Base-by-base conservation (phyloP, 2,888 invertebrate species). In the Norana najaformis region DNA sequence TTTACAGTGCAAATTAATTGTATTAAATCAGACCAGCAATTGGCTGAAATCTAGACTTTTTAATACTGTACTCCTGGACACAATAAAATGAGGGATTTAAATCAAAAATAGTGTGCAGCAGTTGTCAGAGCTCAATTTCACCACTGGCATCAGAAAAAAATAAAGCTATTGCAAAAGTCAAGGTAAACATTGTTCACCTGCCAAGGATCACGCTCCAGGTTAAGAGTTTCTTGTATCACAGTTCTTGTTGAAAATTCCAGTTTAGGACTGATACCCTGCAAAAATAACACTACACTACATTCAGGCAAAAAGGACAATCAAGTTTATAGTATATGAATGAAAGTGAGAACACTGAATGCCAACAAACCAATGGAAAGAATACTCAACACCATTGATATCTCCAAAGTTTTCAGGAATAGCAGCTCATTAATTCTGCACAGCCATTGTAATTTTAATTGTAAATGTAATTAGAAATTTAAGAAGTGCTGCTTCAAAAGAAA, bases 241-340 rank as follows among this genome's bases (percentile, higher is more conserved):
- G 94, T 94, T 85, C 92, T 93, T 23, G 94, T 94, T 16, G 94
- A 93, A 91, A 95, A 95, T 92, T 95, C 94, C 39, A 95, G 90
- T 90, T 94, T 94, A 83, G 95, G 95, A 47, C 94, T 93, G 85
- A 95, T 94, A n/a, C 95, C 95, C 94, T 95, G 92, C 53, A 92
- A 88, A 35, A 91, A 23, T 36, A n/a, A 89, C 30, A 39, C 23
- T 35, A 34, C 47, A 37, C 18, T 35, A 90, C n/a, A 39, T 20
- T 38, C 89, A 30, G 34, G 35, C 37, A 89, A 39, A 37, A 89
- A 69, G 37, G 16, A 90, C 23, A 38, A 30, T 34, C 23, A 88
- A 20, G 34, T 35, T 88, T n/a, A 39, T n/a, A 23, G 16, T 89
- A 34, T 8, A 89, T 89, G 41, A 34, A 69, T 34, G n/a, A 89